phyloP scores from a whole-genome alignment of 2,797 vertebrate genomes.

The Antrozous pallidus region DNA sequence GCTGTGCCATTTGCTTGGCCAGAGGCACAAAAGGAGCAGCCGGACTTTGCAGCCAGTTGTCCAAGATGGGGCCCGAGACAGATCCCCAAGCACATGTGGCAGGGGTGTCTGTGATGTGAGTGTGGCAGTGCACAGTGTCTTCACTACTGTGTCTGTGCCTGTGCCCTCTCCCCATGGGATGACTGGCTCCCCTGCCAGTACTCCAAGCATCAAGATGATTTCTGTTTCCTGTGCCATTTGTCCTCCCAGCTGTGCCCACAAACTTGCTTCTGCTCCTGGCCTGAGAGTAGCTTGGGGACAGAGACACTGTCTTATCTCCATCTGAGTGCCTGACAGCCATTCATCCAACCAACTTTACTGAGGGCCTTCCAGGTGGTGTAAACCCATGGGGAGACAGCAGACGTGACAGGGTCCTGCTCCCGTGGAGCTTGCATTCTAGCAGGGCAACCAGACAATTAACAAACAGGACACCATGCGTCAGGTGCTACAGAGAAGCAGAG shows the following conservation, averaged over 20 bases:
- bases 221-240: not conserved
- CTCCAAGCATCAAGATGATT: not conserved
- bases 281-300: not conserved
- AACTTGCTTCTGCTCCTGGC: not conserved
- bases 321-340: not conserved
- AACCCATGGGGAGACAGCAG: not conserved
- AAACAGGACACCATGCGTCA: accelerated
- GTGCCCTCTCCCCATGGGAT: not conserved
- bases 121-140: not conserved
- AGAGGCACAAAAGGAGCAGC: not conserved
- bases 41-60: not conserved
- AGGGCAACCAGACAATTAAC: not conserved
- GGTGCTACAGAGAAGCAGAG: not conserved
- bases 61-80: not conserved
- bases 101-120: not conserved
- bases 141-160: not conserved
- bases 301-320: not conserved
- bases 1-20: accelerated
- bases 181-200: not conserved
- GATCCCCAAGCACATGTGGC: not conserved
- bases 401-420: too few species aligned
- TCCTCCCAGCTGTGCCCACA: accelerated
- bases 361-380: not conserved
- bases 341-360: not conserved
- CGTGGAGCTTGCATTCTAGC: too few species aligned